A percentile compares a stretch with the other conserved stretches of the same genome.
Conservation (phyloP, 2,797 vertebrate species). For the Typhlichthys subterraneus region DNA sequence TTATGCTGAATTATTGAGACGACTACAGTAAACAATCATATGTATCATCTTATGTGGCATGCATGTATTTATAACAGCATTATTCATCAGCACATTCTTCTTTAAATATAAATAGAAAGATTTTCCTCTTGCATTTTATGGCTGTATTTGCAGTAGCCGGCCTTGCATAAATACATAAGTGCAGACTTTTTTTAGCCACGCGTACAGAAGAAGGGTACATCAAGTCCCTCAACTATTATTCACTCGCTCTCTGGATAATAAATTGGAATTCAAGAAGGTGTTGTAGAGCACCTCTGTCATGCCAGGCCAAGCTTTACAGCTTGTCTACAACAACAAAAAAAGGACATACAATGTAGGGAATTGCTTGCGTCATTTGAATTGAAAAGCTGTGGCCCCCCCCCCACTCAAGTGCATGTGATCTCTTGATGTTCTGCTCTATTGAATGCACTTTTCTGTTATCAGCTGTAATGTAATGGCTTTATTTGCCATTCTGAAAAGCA, state of each 20-base stretch:
- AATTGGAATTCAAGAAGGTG: slow-evolving; percentile 49
- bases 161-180: background rate
- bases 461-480: slow-evolving; percentile 28
- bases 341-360: slow-evolving; percentile 49
- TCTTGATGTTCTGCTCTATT: slow-evolving; percentile 43
- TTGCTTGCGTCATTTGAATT: slow-evolving; percentile 22
- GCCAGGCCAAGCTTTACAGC: slow-evolving; percentile 34
- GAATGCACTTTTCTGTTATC: slow-evolving; percentile 47
- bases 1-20: no score
- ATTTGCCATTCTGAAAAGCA: slow-evolving; percentile 34
- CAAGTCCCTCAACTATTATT: slow-evolving; percentile 44
- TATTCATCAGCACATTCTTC: no score
- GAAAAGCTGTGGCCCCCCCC: slow-evolving; percentile 20
- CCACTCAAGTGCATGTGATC: slow-evolving; percentile 35
- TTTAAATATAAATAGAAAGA: no score
- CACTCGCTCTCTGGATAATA: slow-evolving; percentile 41
- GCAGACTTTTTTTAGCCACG: slow-evolving; percentile 39
- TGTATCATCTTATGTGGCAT: no score
- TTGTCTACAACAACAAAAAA: slow-evolving; percentile 30
- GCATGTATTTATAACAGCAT: no score
- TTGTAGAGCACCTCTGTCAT: slow-evolving; percentile 38
- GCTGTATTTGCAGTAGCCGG: no score
- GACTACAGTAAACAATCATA: no score
- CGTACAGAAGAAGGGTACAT: slow-evolving; percentile 39
- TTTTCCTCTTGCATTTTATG: no score